Evolutionary conservation across 2,797 vertebrate species (phyloP), one percentile per base, ranked within the genome.

Genomic region (Urophycis tenuis): DNA sequence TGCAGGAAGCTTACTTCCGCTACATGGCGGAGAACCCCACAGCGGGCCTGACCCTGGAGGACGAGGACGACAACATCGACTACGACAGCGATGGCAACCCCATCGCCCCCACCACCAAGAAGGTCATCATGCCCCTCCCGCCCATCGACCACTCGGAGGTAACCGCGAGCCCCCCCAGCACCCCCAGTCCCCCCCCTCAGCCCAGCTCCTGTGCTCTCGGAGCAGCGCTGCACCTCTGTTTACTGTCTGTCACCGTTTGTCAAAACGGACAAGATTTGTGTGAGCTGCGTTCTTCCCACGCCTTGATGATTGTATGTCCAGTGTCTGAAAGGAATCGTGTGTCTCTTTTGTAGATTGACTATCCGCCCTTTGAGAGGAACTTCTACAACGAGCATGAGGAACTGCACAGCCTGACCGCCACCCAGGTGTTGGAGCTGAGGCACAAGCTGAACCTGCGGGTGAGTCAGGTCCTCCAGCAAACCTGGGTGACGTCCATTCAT

Each of bases 11-110:
- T 75, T 99, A 99, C 87, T 99, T 99, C 88, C 96, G 97, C 80
- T 99, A 97, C 91, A 99, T 99, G 98, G 97, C 96, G 72, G 98
- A 99, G 92, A 99, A 99, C 88, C 98, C 98, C 83, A 99, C 95
- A 74, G 97, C 97, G 41, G 97, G 98, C 34, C 93, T 99, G 86
- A 94, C 94, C 79, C 95, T 87, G 71, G 97, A 99, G 77, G 98
- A 99, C 35, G 97, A 99, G 9, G 98, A 99, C 17, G 98, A 99
- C 84, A 95, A 95, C 80, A 86, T 99, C 80, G 97, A 99, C 35
- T 99, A 99, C 75, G 98, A 99, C 41, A 99, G 98, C 78, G 98
- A 99, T 81, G 98, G 97, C 41, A 99, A 99, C 87, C 98, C 97
- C 0, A 96, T 99, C 75, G 92, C 96, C 72, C 91, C 97, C 0